These are phyloP conservation scores for Scolopax mira DNA, from an alignment of 2,113 vertebrate species.

Conservation along the genomic window DNA sequence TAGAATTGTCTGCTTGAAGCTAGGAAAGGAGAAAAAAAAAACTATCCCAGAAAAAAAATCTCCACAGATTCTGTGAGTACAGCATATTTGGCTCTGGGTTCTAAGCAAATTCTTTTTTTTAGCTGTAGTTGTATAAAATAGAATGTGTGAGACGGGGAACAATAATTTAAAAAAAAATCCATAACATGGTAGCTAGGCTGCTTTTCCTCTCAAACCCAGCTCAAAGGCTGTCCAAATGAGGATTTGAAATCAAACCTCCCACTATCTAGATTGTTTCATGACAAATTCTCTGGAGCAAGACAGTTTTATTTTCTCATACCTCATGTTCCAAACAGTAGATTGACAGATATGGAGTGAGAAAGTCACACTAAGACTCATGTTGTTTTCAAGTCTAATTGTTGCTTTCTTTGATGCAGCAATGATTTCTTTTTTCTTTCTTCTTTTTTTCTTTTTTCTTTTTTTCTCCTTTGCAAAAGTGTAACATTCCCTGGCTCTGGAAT, in stretches of 20 bases:
- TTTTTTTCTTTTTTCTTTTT: neutral
- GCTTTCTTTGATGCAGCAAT: neutral
- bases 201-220: neutral
- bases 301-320: neutral
- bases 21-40: neutral
- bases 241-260: neutral
- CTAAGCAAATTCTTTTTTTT: neutral
- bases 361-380: neutral
- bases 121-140: neutral
- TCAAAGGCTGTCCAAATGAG: neutral
- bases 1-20: neutral
- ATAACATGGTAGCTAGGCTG: neutral
- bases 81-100: neutral
- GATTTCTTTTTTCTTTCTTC: neutral
- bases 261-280: neutral
- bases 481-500: neutral
- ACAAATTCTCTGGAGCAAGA: neutral
- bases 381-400: neutral
- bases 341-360: neutral
- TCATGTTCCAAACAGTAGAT: neutral
- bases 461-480: neutral
- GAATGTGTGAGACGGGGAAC: neutral
- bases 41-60: neutral
- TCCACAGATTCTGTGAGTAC: neutral
- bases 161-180: neutral